Evolutionary conservation across 2,888 invertebrate genomes (phyloP), one percentile per base, ranked within the genome.

Genomic region (Rhyacophila evoluta): DNA sequence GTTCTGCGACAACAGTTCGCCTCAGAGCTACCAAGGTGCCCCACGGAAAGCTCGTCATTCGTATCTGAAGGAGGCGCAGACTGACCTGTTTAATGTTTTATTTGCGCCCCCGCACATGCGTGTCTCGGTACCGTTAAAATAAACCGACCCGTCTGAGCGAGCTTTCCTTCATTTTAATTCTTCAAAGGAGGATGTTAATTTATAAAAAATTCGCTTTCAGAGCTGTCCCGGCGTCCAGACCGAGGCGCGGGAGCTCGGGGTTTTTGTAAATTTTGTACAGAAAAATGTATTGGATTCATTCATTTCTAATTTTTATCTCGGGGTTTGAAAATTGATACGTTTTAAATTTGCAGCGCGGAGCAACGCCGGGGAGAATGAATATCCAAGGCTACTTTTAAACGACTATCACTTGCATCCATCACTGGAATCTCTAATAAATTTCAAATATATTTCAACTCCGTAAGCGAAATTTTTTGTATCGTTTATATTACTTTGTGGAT

Each of bases 201-300:
- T 12, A 55, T 55, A 25, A 55, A 19, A 19, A 55, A 55, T 55
- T 55, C 55, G 55, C 55, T 55, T 55, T 19, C 55, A 19, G 29
- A 19, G 55, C 55, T 19, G 55, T 55, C 25, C 55, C 8, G 55
- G 6, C 8, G 25, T 12, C 41, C 19, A 19, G 41, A 41, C 6
- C 6, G 1, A 2, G 55, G 8, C 15, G 55, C 10, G 55, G 19
- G 8, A 10, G 25, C 55, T 55, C 55, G 55, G 55, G 55, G 55
- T 55, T 55, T 55, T 55, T 55, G 55, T 55, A 55, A 55, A 55
- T 55, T 55, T 55, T 55, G 55, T 55, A 55, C 55, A 55, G 55
- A 55, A 55, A 55, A 55, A 25, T 55, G 55, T 55, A 55, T 19
- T 55, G 55, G 55, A 55, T 19, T 55, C 55, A 55, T 55, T 55